phyloP scores from a whole-genome alignment of 2,113 vertebrate genomes.

The Corythaeola cristata region DNA sequence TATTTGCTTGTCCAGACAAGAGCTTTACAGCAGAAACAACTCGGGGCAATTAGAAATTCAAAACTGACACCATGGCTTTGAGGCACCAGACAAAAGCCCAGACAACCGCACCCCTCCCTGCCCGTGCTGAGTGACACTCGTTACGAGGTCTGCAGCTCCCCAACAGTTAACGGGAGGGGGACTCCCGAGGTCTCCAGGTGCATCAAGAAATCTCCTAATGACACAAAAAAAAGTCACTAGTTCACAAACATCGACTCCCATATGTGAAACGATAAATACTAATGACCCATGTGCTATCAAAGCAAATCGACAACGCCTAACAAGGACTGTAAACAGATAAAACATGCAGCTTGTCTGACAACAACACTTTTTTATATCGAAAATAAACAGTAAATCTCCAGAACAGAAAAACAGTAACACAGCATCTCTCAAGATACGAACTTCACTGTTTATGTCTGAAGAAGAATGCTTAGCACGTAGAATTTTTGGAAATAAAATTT shows the following conservation, averaged over 20 bases:
- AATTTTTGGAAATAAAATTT: constrained; percentile 71
- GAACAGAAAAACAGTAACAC: constrained; percentile 25
- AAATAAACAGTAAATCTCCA: constrained; percentile 48
- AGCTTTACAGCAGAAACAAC: not conserved
- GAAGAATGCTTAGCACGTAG: constrained; percentile 51
- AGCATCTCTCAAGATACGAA: constrained; percentile 13
- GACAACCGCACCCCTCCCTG: not conserved
- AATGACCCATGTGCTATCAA: constrained; percentile 26
- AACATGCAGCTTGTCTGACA: constrained; percentile 2
- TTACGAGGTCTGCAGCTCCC: not conserved
- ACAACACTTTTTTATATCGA: constrained; percentile 31
- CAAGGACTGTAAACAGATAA: constrained; percentile 42
- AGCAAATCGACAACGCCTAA: constrained; percentile 45
- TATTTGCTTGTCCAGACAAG: not conserved
- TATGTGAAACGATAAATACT: constrained; percentile 21
- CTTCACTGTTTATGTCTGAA: constrained; percentile 34
- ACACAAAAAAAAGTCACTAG: not conserved
- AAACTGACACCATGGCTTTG: not conserved
- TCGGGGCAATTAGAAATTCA: not conserved
- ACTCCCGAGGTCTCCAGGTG: not conserved
- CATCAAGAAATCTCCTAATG: not conserved
- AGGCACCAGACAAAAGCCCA: not conserved
- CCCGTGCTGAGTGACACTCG: not conserved
- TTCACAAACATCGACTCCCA: not conserved
- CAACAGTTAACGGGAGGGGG: not conserved